Conservation (phyloP, 2,113 vertebrate genomes). For the Ciconia maguari region DNA sequence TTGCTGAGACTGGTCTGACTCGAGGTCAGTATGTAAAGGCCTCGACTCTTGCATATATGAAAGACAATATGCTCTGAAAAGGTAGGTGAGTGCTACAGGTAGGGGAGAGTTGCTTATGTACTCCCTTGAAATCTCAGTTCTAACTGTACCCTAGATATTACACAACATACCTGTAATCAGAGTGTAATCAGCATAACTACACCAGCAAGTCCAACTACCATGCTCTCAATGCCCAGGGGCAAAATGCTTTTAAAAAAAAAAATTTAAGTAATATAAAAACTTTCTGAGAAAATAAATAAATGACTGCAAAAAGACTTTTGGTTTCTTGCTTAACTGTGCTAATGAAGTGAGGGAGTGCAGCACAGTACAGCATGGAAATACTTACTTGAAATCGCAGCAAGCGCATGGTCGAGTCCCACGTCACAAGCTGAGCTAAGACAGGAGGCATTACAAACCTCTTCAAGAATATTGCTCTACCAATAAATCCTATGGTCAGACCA, state of each 20-base stretch:
- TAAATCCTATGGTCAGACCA: background rate
- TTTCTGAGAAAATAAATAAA: background rate
- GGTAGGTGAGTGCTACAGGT: background rate
- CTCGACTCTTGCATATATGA: background rate
- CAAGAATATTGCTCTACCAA: background rate
- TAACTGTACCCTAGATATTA: background rate
- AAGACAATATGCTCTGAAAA: background rate
- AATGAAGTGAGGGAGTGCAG: background rate
- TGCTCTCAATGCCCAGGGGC: background rate
- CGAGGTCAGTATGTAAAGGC: background rate
- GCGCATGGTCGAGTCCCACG: fast-evolving
- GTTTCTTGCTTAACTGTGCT: background rate
- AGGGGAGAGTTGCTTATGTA: background rate
- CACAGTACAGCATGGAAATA: background rate
- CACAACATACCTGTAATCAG: background rate
- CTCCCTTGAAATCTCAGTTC: background rate
- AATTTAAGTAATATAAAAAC: background rate
- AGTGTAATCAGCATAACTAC: fast-evolving
- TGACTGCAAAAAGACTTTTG: background rate
- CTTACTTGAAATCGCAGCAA: background rate
- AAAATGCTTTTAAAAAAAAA: background rate
- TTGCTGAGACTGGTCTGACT: background rate
- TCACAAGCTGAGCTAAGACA: background rate
- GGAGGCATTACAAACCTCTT: background rate
- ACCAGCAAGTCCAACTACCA: background rate